Evolutionary conservation across 2,797 vertebrate genomes (phyloP).

Genomic region (Pelodytes ibericus): DNA sequence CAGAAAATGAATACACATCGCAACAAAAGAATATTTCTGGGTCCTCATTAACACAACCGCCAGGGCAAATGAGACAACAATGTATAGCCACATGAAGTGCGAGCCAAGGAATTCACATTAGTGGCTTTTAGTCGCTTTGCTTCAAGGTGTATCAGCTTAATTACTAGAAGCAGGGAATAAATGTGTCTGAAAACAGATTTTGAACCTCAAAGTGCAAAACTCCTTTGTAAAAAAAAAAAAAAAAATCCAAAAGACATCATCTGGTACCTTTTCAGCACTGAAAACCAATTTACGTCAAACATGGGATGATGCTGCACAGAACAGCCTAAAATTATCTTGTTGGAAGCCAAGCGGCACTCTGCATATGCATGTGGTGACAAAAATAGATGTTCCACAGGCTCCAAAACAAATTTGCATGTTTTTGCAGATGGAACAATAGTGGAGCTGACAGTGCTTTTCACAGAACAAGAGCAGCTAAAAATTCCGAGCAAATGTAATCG

Average conservation of each 20-base stretch:
- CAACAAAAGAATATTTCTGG: neutral
- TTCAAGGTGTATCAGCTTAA: constrained; percentile 45
- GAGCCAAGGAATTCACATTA: neutral
- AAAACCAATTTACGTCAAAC: constrained; percentile 56
- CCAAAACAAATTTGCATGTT: constrained; percentile 56
- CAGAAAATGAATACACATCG: no score
- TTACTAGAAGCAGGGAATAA: constrained; percentile 41
- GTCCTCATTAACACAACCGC: neutral
- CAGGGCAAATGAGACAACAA: neutral
- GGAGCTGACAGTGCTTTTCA: constrained; percentile 54
- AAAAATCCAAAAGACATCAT: constrained; percentile 44
- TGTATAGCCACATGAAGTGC: neutral
- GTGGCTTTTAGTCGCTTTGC: constrained; percentile 9
- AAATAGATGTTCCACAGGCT: constrained; percentile 54
- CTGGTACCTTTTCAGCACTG: constrained; percentile 50
- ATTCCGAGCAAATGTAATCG: constrained; percentile 48
- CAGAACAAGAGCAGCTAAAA: constrained; percentile 54
- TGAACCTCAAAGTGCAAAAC: constrained; percentile 47
- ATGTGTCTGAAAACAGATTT: constrained; percentile 46
- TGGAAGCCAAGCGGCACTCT: constrained; percentile 53
- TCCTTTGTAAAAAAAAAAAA: constrained; percentile 47
- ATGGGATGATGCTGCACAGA: constrained; percentile 47
- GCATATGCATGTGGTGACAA: constrained; percentile 51
- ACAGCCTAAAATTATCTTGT: constrained; percentile 55
- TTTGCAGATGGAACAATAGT: constrained; percentile 54